Conservation (phyloP, 2,888 invertebrate genomes). For the Anodontia alba region DNA sequence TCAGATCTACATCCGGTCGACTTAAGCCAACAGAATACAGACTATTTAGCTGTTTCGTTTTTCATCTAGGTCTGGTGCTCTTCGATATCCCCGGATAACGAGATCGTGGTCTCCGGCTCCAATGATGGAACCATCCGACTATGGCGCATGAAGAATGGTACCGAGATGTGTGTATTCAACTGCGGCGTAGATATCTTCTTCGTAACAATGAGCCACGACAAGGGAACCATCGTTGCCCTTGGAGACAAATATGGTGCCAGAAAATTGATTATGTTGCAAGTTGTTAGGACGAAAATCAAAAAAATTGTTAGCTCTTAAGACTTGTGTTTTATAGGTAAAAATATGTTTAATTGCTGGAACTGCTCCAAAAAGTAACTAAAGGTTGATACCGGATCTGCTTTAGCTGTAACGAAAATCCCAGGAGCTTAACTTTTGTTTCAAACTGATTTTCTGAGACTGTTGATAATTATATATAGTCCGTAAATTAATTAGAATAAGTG, state of each 20-base stretch:
- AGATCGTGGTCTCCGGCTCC: conserved; percentile 84
- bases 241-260: conserved; percentile 84
- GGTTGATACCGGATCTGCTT: no score
- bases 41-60: no score
- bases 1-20: no score
- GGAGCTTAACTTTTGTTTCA: no score
- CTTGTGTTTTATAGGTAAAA: neutral
- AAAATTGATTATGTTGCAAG: conserved; percentile 84
- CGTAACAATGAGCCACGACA: conserved; percentile 83
- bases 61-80: conserved; percentile 82
- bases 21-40: no score
- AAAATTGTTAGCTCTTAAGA: conserved; percentile 74
- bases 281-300: conserved; percentile 79
- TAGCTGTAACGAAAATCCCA: no score
- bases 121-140: conserved; percentile 84
- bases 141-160: conserved; percentile 82
- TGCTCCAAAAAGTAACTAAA: no score
- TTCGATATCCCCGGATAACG: conserved; percentile 83
- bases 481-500: no score
- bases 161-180: conserved; percentile 82
- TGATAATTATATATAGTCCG: no score
- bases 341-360: no score
- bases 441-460: no score
- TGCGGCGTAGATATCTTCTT: conserved; percentile 81
- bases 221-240: conserved; percentile 84